Base-by-base conservation (phyloP, 64 coral and sea anemone species). In the Platygyra sinensis region DNA sequence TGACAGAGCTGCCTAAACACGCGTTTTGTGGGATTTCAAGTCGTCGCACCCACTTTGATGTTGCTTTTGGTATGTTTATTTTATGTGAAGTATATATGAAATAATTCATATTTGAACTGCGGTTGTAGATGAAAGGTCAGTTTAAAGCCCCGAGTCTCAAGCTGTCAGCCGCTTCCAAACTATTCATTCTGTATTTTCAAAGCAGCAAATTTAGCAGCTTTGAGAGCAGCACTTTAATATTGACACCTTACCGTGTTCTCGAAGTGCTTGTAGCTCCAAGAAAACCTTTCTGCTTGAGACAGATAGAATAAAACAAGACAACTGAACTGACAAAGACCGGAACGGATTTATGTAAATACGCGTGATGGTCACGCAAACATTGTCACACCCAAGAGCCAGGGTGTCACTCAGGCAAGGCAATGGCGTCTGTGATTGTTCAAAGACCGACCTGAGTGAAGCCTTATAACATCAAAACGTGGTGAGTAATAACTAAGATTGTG, bases 281-380 rank as follows among this genome's bases (percentile, higher is more conserved):
- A 22, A 77, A 11, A 10, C 22, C 9, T 69, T 69, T 9, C n/a
- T 27, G 8, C 24, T n/a, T 7, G 65, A 8, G 25, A 9, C 29
- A 20, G 27, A 2, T 11, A 11, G 19, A 10, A 9, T n/a, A n/a
- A n/a, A n/a, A 65, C 62, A 65, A 67, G 64, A 24, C 19, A 24
- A 25, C 18, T 27, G 65, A 22, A n/a, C 20, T 24, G 1, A 67
- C n/a, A n/a, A n/a, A 36, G 33, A 36, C 1, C 33, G 18, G 19
- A 69, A 69, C 65, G 22, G 1, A 7, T 57, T 57, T 57, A 57
- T 57, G 15, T 57, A 57, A 46, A 46, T 46, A 7, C 42, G 74
- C 74, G 74, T 42, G 74, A 77, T 50, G 52, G 76, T 79, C 46
- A 79, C 76, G 51, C 76, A 79, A 50, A 7, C 51, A 55, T 28